A percentile compares a stretch with the other conserved stretches of the same genome.
Evolutionary conservation across 2,888 invertebrate genomes (phyloP).

Genomic region (Macrophya alboannulata): DNA sequence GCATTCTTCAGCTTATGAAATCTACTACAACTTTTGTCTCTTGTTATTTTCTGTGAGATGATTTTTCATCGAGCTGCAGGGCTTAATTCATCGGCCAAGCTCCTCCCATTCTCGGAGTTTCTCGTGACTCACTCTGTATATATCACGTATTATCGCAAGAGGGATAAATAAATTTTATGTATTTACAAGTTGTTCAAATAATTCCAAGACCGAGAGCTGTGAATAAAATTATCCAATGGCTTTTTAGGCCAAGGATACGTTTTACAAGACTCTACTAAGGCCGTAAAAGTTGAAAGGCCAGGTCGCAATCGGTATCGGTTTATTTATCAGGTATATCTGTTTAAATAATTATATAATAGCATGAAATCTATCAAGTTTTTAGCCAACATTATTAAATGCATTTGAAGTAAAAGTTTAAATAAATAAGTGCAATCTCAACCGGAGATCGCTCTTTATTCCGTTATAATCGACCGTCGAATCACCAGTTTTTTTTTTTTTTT

Average conservation of each 20-base stretch:
- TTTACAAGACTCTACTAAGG: conserved; percentile 16
- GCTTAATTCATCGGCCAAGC: too few species aligned
- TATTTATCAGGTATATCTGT: conserved; percentile 18
- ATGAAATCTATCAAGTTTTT: conserved; percentile 1
- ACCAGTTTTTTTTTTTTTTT: not conserved
- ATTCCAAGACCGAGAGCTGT: not conserved
- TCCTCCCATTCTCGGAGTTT: too few species aligned
- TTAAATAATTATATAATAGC: conserved; percentile 25
- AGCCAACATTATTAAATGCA: conserved; percentile 23
- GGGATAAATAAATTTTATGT: not conserved
- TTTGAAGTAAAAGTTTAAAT: not conserved
- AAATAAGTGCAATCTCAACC: not conserved
- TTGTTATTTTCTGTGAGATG: too few species aligned
- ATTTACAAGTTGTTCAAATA: conserved; percentile 12
- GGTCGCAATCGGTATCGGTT: not conserved
- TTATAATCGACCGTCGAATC: not conserved
- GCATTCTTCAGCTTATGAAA: too few species aligned
- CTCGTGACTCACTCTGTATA: too few species aligned
- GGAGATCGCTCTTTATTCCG: not conserved
- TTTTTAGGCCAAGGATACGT: not conserved
- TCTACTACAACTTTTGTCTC: too few species aligned
- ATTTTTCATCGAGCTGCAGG: too few species aligned
- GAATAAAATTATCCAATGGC: not conserved
- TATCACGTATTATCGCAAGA: not conserved
- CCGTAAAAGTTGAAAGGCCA: conserved; percentile 23